These are phyloP conservation scores for Sebastiscus tertius DNA, from an alignment of 2,797 vertebrate species.

Conservation along the genomic window DNA sequence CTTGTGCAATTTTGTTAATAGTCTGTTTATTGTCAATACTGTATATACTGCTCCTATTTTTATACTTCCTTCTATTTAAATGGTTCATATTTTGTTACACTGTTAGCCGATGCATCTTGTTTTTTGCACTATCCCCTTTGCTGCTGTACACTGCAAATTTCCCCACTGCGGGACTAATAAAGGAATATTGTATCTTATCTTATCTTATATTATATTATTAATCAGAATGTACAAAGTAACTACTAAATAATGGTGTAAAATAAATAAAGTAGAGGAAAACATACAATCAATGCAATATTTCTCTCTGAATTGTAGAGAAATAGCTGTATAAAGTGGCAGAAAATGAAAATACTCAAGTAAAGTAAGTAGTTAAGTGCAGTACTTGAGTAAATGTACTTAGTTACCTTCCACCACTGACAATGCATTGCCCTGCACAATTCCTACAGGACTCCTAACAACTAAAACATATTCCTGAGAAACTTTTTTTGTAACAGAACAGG, in stretches of 20 bases:
- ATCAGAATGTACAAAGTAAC: neutral
- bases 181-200: too few relatives aligned
- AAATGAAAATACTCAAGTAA: neutral
- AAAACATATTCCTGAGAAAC: neutral
- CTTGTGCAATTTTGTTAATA: too few relatives aligned
- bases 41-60: too few relatives aligned
- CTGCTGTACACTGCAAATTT: rapidly evolving
- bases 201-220: too few relatives aligned
- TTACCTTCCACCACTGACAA: neutral
- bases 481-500: neutral
- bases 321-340: neutral
- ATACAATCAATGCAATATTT: neutral
- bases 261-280: neutral
- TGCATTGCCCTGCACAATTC: neutral
- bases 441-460: neutral
- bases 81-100: too few relatives aligned
- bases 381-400: neutral
- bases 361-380: neutral
- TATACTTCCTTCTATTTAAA: too few relatives aligned
- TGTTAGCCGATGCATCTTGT: too few relatives aligned
- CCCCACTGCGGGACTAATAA: too few relatives aligned
- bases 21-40: too few relatives aligned
- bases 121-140: too few relatives aligned
- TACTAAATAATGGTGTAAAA: neutral
- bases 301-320: neutral